Percentiles rank a stretch among this genome's conserved stretches.
Conservation (phyloP, 2,797 vertebrate species). For the Fundulus diaphanus region DNA sequence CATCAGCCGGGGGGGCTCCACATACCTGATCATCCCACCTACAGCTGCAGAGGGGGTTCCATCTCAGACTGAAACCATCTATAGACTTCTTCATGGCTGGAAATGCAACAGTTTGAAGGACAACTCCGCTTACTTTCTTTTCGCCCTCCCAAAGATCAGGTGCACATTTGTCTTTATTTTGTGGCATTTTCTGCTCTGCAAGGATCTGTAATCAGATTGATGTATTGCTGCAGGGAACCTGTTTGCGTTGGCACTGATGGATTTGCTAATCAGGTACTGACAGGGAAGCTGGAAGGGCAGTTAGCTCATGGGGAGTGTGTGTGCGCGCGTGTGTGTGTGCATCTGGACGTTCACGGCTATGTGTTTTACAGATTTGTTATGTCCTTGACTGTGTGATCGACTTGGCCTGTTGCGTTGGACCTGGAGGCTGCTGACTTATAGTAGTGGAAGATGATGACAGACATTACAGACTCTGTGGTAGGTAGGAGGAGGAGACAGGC, state of each 20-base stretch:
- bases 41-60: slow-evolving; percentile 5
- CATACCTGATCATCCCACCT: slow-evolving; percentile 21
- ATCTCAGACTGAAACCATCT: neutral
- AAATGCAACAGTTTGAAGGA: slow-evolving; percentile 1
- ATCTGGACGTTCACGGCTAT: slow-evolving; percentile 33
- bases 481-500: slow-evolving; percentile 59
- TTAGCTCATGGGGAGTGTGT: slow-evolving; percentile 11
- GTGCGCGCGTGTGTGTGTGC: slow-evolving; percentile 3
- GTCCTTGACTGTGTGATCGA: slow-evolving; percentile 55
- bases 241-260: slow-evolving; percentile 60
- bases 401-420: slow-evolving; percentile 44
- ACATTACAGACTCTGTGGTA: slow-evolving; percentile 67
- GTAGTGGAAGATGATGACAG: slow-evolving; percentile 63
- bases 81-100: neutral
- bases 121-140: slow-evolving; percentile 16
- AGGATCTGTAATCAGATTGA: slow-evolving; percentile 41
- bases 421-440: slow-evolving; percentile 52
- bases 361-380: slow-evolving; percentile 56
- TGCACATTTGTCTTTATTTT: slow-evolving; percentile 40
- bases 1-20: slow-evolving; percentile 26
- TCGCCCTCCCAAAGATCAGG: slow-evolving; percentile 33
- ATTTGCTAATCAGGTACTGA: slow-evolving; percentile 65
- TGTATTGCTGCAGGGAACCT: slow-evolving; percentile 61
- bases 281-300: slow-evolving; percentile 45
- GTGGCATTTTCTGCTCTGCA: slow-evolving; percentile 11